A percentile compares a stretch with the other conserved stretches of the same genome.
These are phyloP conservation scores for Nemurella pictetii DNA, from an alignment of 2,888 invertebrate genomes.

Conservation along the genomic window DNA sequence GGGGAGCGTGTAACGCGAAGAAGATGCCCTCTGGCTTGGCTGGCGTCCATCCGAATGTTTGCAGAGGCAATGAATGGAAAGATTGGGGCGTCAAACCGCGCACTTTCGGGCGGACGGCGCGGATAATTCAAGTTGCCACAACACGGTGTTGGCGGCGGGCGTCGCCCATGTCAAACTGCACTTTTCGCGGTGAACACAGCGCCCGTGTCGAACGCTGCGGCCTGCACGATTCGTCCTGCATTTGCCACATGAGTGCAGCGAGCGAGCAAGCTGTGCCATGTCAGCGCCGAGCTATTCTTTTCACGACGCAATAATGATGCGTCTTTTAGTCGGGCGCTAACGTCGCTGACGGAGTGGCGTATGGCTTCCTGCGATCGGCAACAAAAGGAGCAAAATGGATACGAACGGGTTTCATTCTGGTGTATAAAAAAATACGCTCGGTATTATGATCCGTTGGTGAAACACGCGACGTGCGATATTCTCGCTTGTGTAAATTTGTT, in stretches of 20 bases:
- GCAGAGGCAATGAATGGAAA: slow-evolving; percentile 12
- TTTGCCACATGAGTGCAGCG: neutral
- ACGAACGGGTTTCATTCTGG: neutral
- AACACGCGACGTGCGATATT: neutral
- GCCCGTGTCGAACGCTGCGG: neutral
- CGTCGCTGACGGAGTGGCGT: neutral
- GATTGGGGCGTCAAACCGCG: neutral
- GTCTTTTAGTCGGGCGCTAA: neutral
- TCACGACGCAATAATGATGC: neutral
- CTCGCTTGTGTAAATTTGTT: neutral
- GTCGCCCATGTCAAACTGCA: neutral
- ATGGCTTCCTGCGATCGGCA: neutral
- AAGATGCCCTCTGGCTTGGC: slow-evolving; percentile 20
- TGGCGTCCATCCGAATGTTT: slow-evolving; percentile 22
- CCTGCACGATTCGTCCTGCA: neutral
- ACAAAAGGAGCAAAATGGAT: neutral
- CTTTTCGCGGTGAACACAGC: too few relatives aligned
- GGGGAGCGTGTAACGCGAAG: neutral
- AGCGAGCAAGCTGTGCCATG: too few relatives aligned
- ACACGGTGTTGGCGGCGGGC: neutral
- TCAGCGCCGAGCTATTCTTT: too few relatives aligned
- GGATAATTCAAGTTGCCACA: slow-evolving; percentile 20
- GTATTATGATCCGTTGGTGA: neutral
- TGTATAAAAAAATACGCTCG: neutral
- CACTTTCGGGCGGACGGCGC: neutral